Evolutionary conservation across 2,797 vertebrate genomes (phyloP).

Genomic region (Alectoris magna): DNA sequence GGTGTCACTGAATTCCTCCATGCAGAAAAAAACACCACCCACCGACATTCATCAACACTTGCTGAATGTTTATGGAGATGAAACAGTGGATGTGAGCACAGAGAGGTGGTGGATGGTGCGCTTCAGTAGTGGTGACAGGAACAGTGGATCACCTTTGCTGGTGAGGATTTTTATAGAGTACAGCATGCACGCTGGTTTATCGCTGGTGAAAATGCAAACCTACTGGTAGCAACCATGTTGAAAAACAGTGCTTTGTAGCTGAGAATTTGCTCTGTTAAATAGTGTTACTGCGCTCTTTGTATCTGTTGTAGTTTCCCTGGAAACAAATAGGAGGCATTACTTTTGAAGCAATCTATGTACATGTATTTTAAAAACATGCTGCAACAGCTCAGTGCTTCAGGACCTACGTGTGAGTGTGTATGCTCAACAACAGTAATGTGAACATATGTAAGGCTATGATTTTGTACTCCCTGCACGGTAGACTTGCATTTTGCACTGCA

Average conservation of each 20-base stretch:
- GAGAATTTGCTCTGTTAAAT: neutral
- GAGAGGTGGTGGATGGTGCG: neutral
- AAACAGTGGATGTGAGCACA: neutral
- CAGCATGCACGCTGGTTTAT: neutral
- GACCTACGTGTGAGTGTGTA: neutral
- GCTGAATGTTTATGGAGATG: neutral
- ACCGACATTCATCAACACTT: neutral
- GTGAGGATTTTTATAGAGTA: neutral
- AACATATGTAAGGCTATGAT: neutral
- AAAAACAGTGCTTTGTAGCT: neutral
- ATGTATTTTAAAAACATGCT: neutral
- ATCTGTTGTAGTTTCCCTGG: neutral
- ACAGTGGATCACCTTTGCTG: neutral
- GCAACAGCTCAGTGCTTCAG: neutral
- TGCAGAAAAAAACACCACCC: neutral
- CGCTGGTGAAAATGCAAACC: neutral
- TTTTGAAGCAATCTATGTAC: neutral
- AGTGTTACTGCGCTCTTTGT: neutral
- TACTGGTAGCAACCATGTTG: neutral
- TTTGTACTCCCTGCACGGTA: neutral
- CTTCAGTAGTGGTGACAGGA: neutral
- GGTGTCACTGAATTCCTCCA: neutral
- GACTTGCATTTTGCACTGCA: neutral
- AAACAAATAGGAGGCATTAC: neutral
- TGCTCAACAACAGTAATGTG: neutral